Evolutionary conservation across 1,140 invertebrate species (phyloP), one percentile per base, ranked within the genome.

Genomic region (Drosophila rufa): DNA sequence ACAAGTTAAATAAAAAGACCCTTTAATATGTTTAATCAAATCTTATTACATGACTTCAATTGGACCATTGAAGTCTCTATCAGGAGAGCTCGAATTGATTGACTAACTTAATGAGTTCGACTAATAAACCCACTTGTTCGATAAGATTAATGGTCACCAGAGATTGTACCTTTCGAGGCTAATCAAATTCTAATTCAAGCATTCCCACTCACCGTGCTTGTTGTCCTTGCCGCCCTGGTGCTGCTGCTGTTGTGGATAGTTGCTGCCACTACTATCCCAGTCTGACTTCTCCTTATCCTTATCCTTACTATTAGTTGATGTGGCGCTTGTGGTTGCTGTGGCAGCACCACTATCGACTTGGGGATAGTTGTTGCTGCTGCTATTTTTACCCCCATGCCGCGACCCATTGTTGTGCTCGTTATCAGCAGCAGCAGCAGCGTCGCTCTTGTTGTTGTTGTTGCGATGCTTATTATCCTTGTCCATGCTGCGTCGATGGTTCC

Each of bases 391-490:
- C 40, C 68, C 64, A 46, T 84, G 69, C 36, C 84, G 81, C 46
- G 77, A 51, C 9, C 77, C 73, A 55, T 85, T 89, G 55, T 81
- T 87, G 66, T 77, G 81, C 66, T 87, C 84, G 57, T 75, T 91
- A 71, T 89, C 77, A 33, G 61, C 73, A 22, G 81, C 61, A 30
- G 82, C 75, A 42, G 58, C 68, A 17, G 79, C 64, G 36, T 82
- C 80, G 38, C 69, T 53, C 56, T 90, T 91, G 22, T 25, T 25
- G 22, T 25, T 25, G 33, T 91, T 92, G 33, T 91, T 92, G 30
- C 85, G 84, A 75, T 87, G 77, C 58, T 90, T 90, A 8, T 93
- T 90, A n/a, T 93, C 92, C 75, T 93, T 93, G 70, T 93, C 91
- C 68, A 90, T 70, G 65, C 92, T 92, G 59, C 92, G 91, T 43